Evolutionary conservation across 92 coral and sea anemone genomes (phyloP).

Genomic region (Zoanthus sansibaricus): DNA sequence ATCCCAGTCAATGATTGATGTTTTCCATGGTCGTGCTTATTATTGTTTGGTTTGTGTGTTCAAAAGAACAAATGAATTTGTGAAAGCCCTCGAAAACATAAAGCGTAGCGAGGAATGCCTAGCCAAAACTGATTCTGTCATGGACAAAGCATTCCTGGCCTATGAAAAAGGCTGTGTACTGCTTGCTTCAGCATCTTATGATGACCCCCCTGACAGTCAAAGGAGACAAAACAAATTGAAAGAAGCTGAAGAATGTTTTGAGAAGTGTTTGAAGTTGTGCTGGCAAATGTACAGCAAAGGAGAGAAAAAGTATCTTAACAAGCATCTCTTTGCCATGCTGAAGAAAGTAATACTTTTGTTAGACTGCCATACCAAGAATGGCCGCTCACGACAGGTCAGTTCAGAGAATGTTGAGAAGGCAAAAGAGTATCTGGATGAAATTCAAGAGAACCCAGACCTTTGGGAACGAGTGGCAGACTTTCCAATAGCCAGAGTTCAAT

Average conservation of each 20-base stretch:
- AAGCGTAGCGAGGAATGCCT: constrained; percentile 1
- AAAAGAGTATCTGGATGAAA: constrained; percentile 8
- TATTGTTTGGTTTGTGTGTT: constrained; percentile 1
- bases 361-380: constrained; percentile 16
- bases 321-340: constrained; percentile 29
- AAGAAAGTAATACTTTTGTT: constrained; percentile 24
- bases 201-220: not conserved
- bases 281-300: constrained; percentile 10
- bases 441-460: constrained; percentile 4
- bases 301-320: constrained; percentile 14
- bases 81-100: constrained; percentile 21
- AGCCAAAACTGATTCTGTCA: constrained; percentile 9
- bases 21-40: constrained; percentile 25
- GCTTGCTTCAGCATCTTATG: not conserved
- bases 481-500: constrained; percentile 20
- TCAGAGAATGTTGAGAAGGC: constrained; percentile 4
- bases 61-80: constrained; percentile 31
- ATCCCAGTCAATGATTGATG: constrained; percentile 29
- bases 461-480: constrained; percentile 27
- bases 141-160: constrained; percentile 38
- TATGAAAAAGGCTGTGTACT: constrained; percentile 46
- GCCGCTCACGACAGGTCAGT: constrained; percentile 10
- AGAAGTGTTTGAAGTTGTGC: constrained; percentile 2
- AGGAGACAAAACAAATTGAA: not conserved
- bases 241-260: constrained; percentile 13